phyloP scores from a whole-genome alignment of 2,797 vertebrate species.

The Delichon dasypus region DNA sequence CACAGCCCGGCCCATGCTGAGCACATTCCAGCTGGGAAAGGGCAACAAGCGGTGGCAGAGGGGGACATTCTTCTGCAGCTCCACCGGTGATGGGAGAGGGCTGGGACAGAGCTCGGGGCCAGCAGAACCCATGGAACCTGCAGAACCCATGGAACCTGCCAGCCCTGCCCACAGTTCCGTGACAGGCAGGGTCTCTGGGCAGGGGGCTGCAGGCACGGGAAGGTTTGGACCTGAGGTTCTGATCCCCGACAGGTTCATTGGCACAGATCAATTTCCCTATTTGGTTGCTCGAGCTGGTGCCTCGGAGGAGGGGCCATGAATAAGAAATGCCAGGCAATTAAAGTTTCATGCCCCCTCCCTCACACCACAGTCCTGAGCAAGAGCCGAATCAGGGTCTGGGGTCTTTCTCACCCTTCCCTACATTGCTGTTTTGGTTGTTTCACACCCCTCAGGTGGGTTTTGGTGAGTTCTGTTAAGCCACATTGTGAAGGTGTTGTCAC shows the following conservation, averaged over 20 bases:
- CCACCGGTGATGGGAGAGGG: accelerated
- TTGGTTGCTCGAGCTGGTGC: neutral
- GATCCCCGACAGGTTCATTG: accelerated
- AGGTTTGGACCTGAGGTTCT: neutral
- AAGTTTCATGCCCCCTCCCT: neutral
- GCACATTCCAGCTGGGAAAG: neutral
- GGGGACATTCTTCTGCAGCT: neutral
- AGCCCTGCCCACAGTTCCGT: neutral
- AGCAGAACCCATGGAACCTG: neutral
- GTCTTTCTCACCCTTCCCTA: neutral
- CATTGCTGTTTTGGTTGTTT: neutral
- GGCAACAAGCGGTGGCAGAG: neutral
- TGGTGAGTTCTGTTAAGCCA: neutral
- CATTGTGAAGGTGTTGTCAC: neutral
- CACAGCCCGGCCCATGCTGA: neutral
- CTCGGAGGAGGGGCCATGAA: neutral
- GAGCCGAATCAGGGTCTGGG: neutral
- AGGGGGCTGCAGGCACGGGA: neutral
- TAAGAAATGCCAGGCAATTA: neutral
- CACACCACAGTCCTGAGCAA: neutral
- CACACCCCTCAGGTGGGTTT: neutral
- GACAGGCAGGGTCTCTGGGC: neutral
- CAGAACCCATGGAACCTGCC: neutral
- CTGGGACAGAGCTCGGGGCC: accelerated
- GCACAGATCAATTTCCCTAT: neutral